These are phyloP conservation scores for Drosophila ogumai DNA, from an alignment of 1,140 invertebrate species.

Conservation along the genomic window DNA sequence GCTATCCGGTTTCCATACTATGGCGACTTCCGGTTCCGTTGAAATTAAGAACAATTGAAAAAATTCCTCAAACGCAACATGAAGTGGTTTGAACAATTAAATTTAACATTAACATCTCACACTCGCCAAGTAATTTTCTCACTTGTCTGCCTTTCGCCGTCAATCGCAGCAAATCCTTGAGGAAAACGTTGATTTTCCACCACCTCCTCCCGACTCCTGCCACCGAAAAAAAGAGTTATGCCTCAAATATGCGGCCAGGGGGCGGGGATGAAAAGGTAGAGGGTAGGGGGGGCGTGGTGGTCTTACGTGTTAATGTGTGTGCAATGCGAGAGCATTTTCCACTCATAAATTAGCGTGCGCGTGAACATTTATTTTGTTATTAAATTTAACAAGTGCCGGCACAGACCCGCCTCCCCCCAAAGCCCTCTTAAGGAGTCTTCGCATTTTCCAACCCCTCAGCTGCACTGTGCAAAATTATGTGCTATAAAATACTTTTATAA, in stretches of 20 bases:
- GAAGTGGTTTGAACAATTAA: conserved; percentile 20
- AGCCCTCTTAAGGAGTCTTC: conserved; percentile 5
- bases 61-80: conserved; percentile 19
- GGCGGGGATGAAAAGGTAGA: neutral
- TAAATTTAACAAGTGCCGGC: conserved; percentile 76
- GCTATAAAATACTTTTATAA: too few relatives aligned
- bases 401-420: neutral
- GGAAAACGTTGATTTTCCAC: conserved; percentile 44
- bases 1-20: neutral
- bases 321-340: conserved; percentile 66
- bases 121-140: conserved; percentile 11
- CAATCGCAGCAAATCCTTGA: conserved; percentile 22
- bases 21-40: too few relatives aligned
- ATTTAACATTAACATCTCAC: conserved; percentile 20
- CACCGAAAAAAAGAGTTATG: conserved; percentile 44
- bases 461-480: neutral
- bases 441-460: neutral
- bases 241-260: conserved; percentile 45
- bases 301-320: conserved; percentile 70
- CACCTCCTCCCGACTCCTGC: neutral
- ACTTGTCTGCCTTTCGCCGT: neutral
- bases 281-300: conserved; percentile 1
- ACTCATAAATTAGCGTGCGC: conserved; percentile 76
- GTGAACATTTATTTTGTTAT: conserved; percentile 81
- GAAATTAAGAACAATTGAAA: conserved; percentile 16